These are phyloP conservation scores for Theretra japonica DNA, from an alignment of 2,888 invertebrate genomes.

Conservation along the genomic window DNA sequence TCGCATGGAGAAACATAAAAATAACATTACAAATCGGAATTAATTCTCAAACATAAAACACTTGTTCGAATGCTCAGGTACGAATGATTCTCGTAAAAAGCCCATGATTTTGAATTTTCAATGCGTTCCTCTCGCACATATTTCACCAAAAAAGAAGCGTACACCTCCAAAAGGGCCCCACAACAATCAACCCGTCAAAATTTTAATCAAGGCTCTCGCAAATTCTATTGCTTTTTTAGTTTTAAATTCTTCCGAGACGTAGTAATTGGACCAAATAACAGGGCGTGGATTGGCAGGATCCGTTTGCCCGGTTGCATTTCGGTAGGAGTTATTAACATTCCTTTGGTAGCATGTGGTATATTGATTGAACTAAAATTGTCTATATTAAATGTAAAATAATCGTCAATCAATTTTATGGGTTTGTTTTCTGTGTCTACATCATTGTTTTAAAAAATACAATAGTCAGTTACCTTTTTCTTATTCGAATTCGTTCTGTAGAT, in stretches of 20 bases:
- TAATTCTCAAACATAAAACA: neutral
- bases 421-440: neutral
- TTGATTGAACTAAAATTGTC: conserved; percentile 10
- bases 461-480: neutral
- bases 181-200: conserved; percentile 80
- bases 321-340: conserved; percentile 36
- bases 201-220: conserved; percentile 76
- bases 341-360: conserved; percentile 39
- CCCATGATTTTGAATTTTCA: conserved; percentile 45
- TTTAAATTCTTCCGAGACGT: conserved; percentile 72
- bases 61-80: neutral
- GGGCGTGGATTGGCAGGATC: conserved; percentile 50
- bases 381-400: neutral
- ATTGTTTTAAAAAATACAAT: neutral
- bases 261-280: conserved; percentile 81
- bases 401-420: neutral
- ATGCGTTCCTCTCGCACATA: conserved; percentile 49
- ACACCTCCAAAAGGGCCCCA: conserved; percentile 42
- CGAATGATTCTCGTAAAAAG: conserved; percentile 32
- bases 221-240: conserved; percentile 78
- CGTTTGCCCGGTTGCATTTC: conserved; percentile 56
- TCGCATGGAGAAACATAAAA: neutral
- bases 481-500: too few species aligned
- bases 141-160: conserved; percentile 49
- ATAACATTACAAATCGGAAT: neutral